A percentile compares a stretch with the other conserved stretches of the same genome.
These are phyloP conservation scores for Athetis lepigone DNA, from an alignment of 2,888 invertebrate genomes.

Conservation along the genomic window DNA sequence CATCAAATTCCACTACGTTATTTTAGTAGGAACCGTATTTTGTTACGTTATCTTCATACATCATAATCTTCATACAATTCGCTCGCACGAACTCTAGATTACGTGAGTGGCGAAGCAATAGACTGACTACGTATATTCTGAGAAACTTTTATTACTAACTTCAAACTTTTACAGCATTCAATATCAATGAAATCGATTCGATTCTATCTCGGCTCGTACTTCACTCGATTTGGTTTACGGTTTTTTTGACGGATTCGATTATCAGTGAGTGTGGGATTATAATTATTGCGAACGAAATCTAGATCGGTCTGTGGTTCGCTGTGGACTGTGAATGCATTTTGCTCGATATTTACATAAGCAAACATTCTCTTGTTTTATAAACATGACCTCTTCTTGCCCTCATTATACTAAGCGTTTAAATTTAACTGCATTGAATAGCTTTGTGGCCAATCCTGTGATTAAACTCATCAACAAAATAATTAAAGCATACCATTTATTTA, in stretches of 20 bases:
- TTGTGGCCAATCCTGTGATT: constrained; percentile 1
- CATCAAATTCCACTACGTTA: constrained; percentile 1
- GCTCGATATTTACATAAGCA: constrained; percentile 35
- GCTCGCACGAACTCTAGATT: constrained; percentile 36
- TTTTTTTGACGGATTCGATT: constrained; percentile 21
- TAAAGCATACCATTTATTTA: constrained; percentile 8
- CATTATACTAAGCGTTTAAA: constrained; percentile 8
- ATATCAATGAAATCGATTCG: constrained; percentile 42
- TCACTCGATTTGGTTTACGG: constrained; percentile 10
- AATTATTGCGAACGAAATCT: constrained; percentile 14
- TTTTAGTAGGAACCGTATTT: constrained; percentile 8
- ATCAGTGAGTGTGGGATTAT: constrained; percentile 17
- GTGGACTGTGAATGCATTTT: constrained; percentile 19
- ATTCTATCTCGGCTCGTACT: constrained; percentile 31
- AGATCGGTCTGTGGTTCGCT: constrained; percentile 1
- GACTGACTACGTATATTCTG: constrained; percentile 33
- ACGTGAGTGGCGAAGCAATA: constrained; percentile 33
- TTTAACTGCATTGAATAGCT: not conserved
- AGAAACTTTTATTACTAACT: constrained; percentile 46
- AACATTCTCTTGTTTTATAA: constrained; percentile 30
- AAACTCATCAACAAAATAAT: constrained; percentile 11
- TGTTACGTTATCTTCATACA: constrained; percentile 32
- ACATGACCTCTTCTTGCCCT: constrained; percentile 30
- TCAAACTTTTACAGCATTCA: constrained; percentile 35
- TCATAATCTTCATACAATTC: constrained; percentile 30